Percentiles rank a stretch among this genome's conserved stretches.
Conservation (phyloP, 1,140 invertebrate species). For the Drosophila persimilis region DNA sequence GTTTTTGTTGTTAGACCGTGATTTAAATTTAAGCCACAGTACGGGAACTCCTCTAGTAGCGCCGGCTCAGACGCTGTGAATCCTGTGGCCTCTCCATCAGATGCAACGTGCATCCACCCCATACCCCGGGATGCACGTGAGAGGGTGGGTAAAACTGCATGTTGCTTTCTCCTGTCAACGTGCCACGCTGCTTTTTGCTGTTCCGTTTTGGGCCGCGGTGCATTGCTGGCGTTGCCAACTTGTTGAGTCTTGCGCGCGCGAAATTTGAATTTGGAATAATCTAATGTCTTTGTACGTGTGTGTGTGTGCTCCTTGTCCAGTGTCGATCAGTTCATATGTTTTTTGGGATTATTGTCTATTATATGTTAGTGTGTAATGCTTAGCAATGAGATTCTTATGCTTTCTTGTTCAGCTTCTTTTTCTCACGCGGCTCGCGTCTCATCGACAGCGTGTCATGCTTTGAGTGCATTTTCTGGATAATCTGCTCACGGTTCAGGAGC, state of each 20-base stretch:
- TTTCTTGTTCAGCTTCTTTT: slow-evolving; percentile 9
- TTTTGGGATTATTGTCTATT: slow-evolving; percentile 2
- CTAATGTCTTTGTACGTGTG: too few relatives aligned
- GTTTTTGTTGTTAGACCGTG: slow-evolving; percentile 18
- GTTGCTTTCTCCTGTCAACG: slow-evolving; percentile 49
- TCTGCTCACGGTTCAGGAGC: slow-evolving; percentile 10
- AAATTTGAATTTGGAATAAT: too few relatives aligned
- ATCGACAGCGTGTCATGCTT: slow-evolving; percentile 26
- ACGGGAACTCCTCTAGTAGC: too few relatives aligned
- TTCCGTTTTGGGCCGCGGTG: slow-evolving; percentile 35
- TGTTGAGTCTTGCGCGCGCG: slow-evolving; percentile 6
- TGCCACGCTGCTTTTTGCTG: slow-evolving; percentile 61
- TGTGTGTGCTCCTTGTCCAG: not conserved
- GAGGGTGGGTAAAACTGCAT: slow-evolving; percentile 36
- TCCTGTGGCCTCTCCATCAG: not conserved
- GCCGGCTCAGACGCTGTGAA: too few relatives aligned
- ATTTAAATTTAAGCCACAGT: slow-evolving; percentile 7
- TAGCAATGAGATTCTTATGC: too few relatives aligned
- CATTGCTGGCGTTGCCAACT: slow-evolving; percentile 43
- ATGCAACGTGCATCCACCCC: too few relatives aligned
- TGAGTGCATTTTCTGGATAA: slow-evolving; percentile 29
- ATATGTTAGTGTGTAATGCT: not conserved
- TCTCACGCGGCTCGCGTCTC: not conserved
- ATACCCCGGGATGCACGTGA: not conserved
- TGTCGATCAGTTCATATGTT: slow-evolving; percentile 9